Conservation (phyloP, 1,140 invertebrate genomes). For the Rhyacophila brunnea region DNA sequence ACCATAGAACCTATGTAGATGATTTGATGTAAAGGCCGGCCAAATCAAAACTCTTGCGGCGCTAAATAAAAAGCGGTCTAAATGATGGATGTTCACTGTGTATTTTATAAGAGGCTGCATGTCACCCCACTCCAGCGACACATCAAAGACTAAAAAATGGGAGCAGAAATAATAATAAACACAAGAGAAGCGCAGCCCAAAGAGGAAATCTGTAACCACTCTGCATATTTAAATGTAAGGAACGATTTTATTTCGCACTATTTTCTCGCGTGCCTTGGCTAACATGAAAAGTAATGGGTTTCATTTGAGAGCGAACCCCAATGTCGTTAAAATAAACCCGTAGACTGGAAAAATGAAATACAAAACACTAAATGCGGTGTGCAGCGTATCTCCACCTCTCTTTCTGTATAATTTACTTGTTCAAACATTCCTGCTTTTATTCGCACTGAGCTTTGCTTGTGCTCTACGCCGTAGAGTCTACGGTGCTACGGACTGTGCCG, state of each 20-base stretch:
- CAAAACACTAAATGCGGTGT: slow-evolving; percentile 25
- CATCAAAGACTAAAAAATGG: too few species aligned
- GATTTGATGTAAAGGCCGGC: too few species aligned
- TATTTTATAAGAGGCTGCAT: too few species aligned
- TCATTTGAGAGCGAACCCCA: slow-evolving; percentile 18
- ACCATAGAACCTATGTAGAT: too few species aligned
- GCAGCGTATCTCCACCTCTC: background rate
- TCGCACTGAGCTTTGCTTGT: background rate
- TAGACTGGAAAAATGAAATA: slow-evolving; percentile 31
- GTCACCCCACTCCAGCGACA: too few species aligned
- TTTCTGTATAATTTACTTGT: slow-evolving; percentile 24
- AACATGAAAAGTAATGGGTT: slow-evolving; percentile 27
- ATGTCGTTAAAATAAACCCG: slow-evolving; percentile 29
- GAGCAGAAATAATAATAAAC: too few species aligned
- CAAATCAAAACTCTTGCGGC: too few species aligned
- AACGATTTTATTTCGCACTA: background rate
- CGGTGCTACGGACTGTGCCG: too few species aligned
- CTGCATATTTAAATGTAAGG: background rate
- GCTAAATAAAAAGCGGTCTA: too few species aligned
- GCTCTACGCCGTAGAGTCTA: background rate
- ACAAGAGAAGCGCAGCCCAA: too few species aligned
- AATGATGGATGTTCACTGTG: too few species aligned
- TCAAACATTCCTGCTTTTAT: slow-evolving; percentile 20
- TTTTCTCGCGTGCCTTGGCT: slow-evolving; percentile 14
- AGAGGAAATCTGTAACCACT: too few species aligned